Evolutionary conservation across 2,113 vertebrate genomes (phyloP), one percentile per base, ranked within the genome.

Genomic region (Cyanistes caeruleus): DNA sequence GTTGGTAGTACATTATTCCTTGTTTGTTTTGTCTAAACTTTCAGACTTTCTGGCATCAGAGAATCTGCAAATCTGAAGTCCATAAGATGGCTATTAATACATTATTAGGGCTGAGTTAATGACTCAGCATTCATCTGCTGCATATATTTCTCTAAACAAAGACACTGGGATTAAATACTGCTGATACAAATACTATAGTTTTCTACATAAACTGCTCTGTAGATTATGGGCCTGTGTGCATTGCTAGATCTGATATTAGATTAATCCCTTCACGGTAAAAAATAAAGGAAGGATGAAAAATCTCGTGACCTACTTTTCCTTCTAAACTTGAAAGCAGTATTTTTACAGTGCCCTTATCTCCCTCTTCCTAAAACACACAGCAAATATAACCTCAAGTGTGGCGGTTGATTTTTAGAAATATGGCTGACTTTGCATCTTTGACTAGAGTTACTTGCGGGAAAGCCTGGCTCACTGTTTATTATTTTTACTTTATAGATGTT

Each of bases 251-350:
- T 91, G 65, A 95, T 93, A 84, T 46, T 49, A 82, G n/a, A 91
- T 70, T 79, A 62, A 84, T 46, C n/a, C 16, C 62, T 84, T 78
- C 20, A 87, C 46, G n/a, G 64, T 43, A 70, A 85, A 85, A 94
- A 88, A 48, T 78, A 87, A 93, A 90, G 31, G 18, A 92, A 84
- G 44, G 43, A 87, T 62, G 15, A 84, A 88, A 88, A 95, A 87
- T 78, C 59, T 80, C 4, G 1, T 78, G 53, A 91, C 82, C 70
- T 81, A 95, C 51, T 83, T 95, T 83, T 72, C 30, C 44, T 77
- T 58, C 60, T 44, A 64, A 93, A 90, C 70, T 84, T 80, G 16
- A 96, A 91, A 88, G 72, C 15, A 39, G 30, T 39, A 74, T 80
- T 88, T 95, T 84, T 89, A 93, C 58, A 53, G 67, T 46, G 72